Percentiles rank a stretch among this genome's conserved stretches.
These are phyloP conservation scores for Callipepla californica DNA, from an alignment of 2,113 vertebrate genomes.

Conservation along the genomic window DNA sequence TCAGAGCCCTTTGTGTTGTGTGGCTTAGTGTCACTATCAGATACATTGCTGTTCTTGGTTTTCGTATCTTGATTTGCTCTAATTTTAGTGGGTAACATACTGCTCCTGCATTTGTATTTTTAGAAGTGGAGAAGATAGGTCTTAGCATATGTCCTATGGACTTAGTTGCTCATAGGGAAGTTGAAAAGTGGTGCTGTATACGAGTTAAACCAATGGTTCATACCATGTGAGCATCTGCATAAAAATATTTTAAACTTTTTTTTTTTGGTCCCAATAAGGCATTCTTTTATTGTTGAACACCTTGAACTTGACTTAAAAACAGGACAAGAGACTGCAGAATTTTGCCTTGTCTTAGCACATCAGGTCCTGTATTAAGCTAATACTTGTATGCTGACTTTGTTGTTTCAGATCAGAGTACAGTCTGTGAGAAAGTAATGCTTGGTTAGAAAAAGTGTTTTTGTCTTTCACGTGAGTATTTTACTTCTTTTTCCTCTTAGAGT, in stretches of 20 bases:
- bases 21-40: accelerated
- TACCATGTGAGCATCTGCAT: background rate
- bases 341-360: background rate
- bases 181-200: background rate
- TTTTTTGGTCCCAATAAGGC: background rate
- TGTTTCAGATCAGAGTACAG: background rate
- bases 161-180: background rate
- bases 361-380: background rate
- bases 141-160: background rate
- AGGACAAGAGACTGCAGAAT: background rate
- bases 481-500: slow-evolving; percentile 64
- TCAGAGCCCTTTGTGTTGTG: accelerated
- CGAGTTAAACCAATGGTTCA: background rate
- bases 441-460: background rate
- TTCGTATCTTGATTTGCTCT: background rate
- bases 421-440: background rate
- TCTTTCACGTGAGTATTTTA: background rate
- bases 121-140: background rate
- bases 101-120: background rate
- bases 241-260: background rate
- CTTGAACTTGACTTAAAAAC: background rate
- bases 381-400: background rate
- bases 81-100: accelerated
- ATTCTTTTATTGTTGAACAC: background rate
- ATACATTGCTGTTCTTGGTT: background rate